These are phyloP conservation scores for Tetramorium simillimum DNA, from an alignment of 1,140 invertebrate genomes.

Conservation along the genomic window DNA sequence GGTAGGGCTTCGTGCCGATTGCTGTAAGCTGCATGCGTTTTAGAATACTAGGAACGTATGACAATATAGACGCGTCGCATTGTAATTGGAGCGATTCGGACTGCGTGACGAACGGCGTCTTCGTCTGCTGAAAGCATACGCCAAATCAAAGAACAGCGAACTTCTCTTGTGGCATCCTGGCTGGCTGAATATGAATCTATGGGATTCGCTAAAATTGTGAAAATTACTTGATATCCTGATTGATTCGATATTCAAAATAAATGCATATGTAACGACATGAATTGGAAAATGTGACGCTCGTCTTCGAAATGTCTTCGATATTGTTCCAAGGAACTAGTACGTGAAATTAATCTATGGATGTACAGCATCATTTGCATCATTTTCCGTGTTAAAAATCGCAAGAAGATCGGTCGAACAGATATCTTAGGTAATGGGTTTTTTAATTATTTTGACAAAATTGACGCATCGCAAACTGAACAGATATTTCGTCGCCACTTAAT, in stretches of 20 bases:
- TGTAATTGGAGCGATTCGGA: slow-evolving; percentile 41
- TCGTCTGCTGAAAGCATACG: slow-evolving; percentile 13
- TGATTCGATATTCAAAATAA: not conserved
- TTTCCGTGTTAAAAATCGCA: not conserved
- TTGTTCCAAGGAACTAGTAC: not conserved
- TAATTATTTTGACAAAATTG: slow-evolving; percentile 22
- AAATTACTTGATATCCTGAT: not conserved
- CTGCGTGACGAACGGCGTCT: not conserved
- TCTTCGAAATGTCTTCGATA: slow-evolving; percentile 16
- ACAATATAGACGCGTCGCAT: slow-evolving; percentile 7
- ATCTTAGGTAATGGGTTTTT: not conserved
- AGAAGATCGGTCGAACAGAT: slow-evolving; percentile 6
- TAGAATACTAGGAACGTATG: slow-evolving; percentile 45
- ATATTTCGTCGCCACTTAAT: slow-evolving; percentile 8
- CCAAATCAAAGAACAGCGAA: not conserved
- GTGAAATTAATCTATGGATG: not conserved
- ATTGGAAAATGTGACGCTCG: not conserved
- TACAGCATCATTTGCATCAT: not conserved
- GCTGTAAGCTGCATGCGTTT: slow-evolving; percentile 31
- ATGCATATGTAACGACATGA: not conserved
- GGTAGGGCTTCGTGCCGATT: slow-evolving; percentile 8
- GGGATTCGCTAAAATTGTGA: slow-evolving; percentile 4
- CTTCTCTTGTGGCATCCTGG: not conserved
- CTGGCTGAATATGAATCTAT: not conserved
- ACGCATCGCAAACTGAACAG: slow-evolving; percentile 16